These are phyloP conservation scores for Papilio dardanus DNA, from an alignment of 1,140 invertebrate genomes.

Conservation along the genomic window DNA sequence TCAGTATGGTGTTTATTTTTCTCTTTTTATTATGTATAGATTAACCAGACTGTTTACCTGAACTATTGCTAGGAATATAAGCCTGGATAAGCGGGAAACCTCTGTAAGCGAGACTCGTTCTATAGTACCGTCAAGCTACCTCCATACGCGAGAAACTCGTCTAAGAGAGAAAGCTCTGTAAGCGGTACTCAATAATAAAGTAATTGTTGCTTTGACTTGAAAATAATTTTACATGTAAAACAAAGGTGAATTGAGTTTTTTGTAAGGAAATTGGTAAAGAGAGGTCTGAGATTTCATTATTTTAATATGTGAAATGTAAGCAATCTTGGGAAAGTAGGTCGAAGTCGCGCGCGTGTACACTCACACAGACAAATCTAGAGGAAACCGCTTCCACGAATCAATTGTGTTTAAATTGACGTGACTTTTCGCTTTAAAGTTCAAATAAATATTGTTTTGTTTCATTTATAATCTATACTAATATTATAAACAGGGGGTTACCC, in stretches of 20 bases:
- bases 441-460: not conserved
- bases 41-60: too few species aligned
- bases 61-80: too few species aligned
- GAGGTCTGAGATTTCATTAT: constrained; percentile 17
- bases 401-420: not conserved
- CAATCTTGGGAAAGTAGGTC: constrained; percentile 24
- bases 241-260: constrained; percentile 4
- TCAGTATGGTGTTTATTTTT: too few species aligned
- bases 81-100: too few species aligned
- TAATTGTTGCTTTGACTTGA: not conserved
- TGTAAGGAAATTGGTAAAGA: constrained; percentile 3
- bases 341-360: not conserved
- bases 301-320: constrained; percentile 26
- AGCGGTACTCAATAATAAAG: not conserved
- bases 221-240: not conserved
- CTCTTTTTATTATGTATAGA: too few species aligned
- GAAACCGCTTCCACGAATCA: not conserved
- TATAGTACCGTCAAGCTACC: too few species aligned
- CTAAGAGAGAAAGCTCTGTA: too few species aligned
- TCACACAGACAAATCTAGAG: not conserved
- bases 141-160: too few species aligned
- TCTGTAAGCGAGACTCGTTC: too few species aligned
- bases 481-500: too few species aligned
- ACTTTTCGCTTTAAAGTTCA: not conserved
- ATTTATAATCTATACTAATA: too few species aligned